Percentiles rank a stretch among this genome's conserved stretches.
Conservation (phyloP, 2,797 vertebrate genomes). For the Sylvilagus floridanus region DNA sequence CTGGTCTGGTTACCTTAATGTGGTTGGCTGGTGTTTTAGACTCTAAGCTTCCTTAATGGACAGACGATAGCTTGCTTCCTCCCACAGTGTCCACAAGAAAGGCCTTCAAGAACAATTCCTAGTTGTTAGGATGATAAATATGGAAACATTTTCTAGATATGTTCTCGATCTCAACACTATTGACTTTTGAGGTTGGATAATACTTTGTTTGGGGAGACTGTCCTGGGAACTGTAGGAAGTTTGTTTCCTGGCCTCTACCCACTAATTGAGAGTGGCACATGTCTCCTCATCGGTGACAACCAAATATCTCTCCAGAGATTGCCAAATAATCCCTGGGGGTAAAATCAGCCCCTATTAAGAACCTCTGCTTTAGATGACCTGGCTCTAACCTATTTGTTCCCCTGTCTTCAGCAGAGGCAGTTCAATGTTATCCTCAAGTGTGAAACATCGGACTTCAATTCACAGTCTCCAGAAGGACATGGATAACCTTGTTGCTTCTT, state of each 20-base stretch:
- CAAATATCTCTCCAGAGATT: not conserved
- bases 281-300: not conserved
- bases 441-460: not conserved
- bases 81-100: not conserved
- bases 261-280: not conserved
- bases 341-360: not conserved
- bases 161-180: not conserved
- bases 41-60: constrained; percentile 1
- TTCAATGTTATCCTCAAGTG: not conserved
- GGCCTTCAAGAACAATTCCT: constrained; percentile 1
- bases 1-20: constrained; percentile 29
- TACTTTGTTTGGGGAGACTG: constrained; percentile 5
- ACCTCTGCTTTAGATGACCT: not conserved
- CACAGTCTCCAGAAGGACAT: not conserved
- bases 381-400: not conserved
- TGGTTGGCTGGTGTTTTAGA: not conserved
- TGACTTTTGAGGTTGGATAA: not conserved
- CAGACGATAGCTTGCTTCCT: not conserved
- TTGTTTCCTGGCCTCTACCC: not conserved
- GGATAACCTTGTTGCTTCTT: not conserved
- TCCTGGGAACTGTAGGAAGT: not conserved
- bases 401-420: not conserved
- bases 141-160: not conserved
- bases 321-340: not conserved
- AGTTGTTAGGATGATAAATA: constrained; percentile 1